These are phyloP conservation scores for Dermatemys mawii DNA, from an alignment of 2,113 vertebrate species.

Conservation along the genomic window DNA sequence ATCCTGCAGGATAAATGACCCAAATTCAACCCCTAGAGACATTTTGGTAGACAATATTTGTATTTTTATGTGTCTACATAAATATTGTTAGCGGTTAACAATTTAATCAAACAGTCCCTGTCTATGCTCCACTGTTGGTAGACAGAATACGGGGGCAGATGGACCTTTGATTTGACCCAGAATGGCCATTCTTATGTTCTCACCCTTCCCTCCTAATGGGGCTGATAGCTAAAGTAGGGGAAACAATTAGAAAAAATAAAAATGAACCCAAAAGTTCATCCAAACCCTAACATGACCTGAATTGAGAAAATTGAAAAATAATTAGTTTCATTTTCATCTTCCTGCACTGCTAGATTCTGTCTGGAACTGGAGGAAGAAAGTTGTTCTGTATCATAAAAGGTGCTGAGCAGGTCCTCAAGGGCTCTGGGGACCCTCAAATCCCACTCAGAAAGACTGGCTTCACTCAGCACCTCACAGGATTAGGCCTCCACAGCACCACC, in stretches of 20 bases:
- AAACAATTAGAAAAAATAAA: background rate
- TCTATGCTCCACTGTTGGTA: no score
- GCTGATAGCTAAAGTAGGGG: background rate
- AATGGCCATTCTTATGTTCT: background rate
- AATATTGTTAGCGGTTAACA: no score
- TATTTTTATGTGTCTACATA: no score
- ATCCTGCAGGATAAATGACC: no score
- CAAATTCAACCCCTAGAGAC: no score
- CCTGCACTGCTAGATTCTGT: accelerated
- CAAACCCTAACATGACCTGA: no score
- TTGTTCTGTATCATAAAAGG: background rate
- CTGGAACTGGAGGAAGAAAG: background rate
- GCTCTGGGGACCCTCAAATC: background rate
- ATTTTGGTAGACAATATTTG: no score
- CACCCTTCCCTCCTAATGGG: background rate
- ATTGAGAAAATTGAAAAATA: background rate
- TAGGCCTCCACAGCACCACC: accelerated
- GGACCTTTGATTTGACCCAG: no score
- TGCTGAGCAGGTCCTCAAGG: background rate
- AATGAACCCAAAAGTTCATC: background rate
- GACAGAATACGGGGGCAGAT: no score
- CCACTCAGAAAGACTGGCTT: background rate
- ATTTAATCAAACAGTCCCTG: no score
- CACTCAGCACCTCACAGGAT: background rate
- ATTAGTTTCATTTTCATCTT: background rate